Evolutionary conservation across 2,113 vertebrate genomes (phyloP).

Genomic region (Coptodon bakossiorum): DNA sequence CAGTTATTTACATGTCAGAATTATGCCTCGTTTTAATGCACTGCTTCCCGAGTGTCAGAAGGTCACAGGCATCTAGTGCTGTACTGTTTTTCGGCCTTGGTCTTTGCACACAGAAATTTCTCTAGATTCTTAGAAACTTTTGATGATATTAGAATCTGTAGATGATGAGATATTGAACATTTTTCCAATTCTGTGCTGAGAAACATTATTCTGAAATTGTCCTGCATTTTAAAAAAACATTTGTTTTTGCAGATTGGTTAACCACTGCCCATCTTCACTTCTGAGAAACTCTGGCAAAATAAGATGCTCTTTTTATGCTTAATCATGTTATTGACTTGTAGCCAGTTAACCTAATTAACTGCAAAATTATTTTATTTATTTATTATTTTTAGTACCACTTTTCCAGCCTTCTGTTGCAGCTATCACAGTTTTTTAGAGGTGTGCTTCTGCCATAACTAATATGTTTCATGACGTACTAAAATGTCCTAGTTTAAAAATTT

Average conservation of each 20-base stretch:
- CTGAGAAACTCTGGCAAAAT: background rate
- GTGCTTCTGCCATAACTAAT: background rate
- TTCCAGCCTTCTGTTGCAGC: background rate
- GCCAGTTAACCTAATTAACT: background rate
- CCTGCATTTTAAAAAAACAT: background rate
- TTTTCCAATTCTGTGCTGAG: background rate
- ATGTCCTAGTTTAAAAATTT: background rate
- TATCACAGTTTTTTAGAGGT: background rate
- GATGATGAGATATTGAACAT: background rate
- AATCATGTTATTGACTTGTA: background rate
- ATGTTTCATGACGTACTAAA: background rate
- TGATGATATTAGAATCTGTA: background rate
- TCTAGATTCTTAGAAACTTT: background rate
- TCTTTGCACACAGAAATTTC: accelerated
- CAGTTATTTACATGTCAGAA: background rate
- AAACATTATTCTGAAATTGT: background rate
- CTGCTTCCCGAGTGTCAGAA: background rate
- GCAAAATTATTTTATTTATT: background rate
- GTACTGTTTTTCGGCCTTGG: background rate
- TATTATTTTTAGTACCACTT: background rate
- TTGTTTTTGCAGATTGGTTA: background rate
- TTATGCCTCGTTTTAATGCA: background rate
- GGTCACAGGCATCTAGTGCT: background rate
- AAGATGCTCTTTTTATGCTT: background rate
- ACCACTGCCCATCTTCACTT: background rate